Base-by-base conservation (phyloP, 2,113 vertebrate species). In the Pituophis catenifer region DNA sequence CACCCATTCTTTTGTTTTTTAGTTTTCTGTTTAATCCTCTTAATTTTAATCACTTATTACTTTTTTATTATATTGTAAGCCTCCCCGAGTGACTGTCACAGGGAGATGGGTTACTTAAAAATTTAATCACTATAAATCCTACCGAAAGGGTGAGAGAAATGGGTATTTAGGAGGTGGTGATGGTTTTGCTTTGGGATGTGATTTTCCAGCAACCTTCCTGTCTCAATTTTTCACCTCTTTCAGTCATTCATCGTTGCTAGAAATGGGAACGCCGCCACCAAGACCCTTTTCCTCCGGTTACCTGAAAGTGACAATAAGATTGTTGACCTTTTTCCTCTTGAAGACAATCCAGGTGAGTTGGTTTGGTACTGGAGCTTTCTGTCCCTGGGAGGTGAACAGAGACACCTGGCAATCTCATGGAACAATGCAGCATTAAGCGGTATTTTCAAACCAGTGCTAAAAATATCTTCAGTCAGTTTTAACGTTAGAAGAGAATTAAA, bases 211-310 rank as follows among this genome's bases (percentile, higher is more conserved):
- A 44, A 52, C 48, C 29, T 17, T 52, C 24, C 54, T 13, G 9
- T 87, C 2, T 9, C 50, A 29, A 52, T 55, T 44, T 53, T 21
- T 26, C 29, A 59, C 29, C 54, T 19, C 9, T 89, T 55, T 86
- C 92, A 98, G 98, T 97, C 97, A 62, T 98, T 98, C 94, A 94
- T 98, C 93, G 96, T 98, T 86, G 86, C 75, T 1, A 96, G 97
- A 33, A 85, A 93, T 2, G 57, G 92, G 23, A 3, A 24, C 0
- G 52, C 8, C 89, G 52, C 54, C 11, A 21, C 93, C 57, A 54
- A 93, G 24, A 89, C 95, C 5, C 94, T 98, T 24, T 96, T 95
- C 57, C 33, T 98, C 92, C 96, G 81, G 88, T 94, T 96, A 13
- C 97, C 93, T 15, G 70, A 5, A 24, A 58, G 85, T 19, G 90